Conservation (phyloP, 2,113 vertebrate species). For the Hucho hucho region DNA sequence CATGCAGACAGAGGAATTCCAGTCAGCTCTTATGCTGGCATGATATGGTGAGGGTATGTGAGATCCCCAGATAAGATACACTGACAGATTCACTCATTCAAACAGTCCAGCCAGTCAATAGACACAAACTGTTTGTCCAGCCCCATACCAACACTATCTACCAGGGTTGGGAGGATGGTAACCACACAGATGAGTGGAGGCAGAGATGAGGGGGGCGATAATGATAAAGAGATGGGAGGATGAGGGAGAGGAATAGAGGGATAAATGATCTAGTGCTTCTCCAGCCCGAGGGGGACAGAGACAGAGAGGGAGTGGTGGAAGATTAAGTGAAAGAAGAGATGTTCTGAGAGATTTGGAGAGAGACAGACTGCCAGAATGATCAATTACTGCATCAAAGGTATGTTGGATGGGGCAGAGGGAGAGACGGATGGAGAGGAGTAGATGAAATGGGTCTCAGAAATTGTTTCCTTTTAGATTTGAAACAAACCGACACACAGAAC, state of each 20-base stretch:
- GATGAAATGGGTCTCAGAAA: neutral
- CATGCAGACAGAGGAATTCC: slow-evolving; percentile 6
- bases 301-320: neutral
- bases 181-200: too few species aligned
- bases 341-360: neutral
- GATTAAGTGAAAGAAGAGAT: too few species aligned
- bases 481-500: too few species aligned
- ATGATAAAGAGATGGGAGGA: too few species aligned
- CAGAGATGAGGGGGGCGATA: too few species aligned
- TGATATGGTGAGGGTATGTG: neutral
- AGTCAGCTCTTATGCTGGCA: neutral
- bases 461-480: too few species aligned
- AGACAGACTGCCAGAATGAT: slow-evolving; percentile 52
- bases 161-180: slow-evolving; percentile 9
- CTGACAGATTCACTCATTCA: slow-evolving; percentile 25
- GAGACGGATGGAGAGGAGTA: slow-evolving; percentile 17
- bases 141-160: slow-evolving; percentile 8
- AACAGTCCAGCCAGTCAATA: slow-evolving; percentile 13
- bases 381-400: slow-evolving; percentile 56
- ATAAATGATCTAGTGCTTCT: slow-evolving; percentile 47
- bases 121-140: slow-evolving; percentile 3
- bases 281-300: slow-evolving; percentile 30
- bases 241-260: neutral
- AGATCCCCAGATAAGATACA: slow-evolving; percentile 26
- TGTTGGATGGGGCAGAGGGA: slow-evolving; percentile 27